These are phyloP conservation scores for Oncorhynchus masou DNA, from an alignment of 2,113 vertebrate species.

Conservation along the genomic window DNA sequence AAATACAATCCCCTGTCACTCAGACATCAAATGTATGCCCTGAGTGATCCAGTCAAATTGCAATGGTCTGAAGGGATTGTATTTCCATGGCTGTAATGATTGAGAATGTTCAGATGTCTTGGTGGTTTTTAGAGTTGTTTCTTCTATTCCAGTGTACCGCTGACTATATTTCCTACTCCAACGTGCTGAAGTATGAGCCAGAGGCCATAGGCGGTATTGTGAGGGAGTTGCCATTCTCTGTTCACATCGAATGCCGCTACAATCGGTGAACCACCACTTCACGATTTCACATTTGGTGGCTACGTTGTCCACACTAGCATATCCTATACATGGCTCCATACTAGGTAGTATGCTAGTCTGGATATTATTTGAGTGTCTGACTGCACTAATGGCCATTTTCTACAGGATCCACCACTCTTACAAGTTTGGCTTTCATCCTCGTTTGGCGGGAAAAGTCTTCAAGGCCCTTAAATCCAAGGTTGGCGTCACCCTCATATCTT, in stretches of 20 bases:
- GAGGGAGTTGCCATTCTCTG: constrained; percentile 52
- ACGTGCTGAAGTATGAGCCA: constrained; percentile 40
- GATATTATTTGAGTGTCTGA: not conserved
- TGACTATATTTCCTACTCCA: constrained; percentile 32
- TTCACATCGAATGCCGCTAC: constrained; percentile 56
- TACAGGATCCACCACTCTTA: constrained; percentile 58
- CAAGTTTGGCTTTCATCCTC: constrained; percentile 48
- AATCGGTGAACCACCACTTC: constrained; percentile 48
- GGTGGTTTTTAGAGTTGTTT: not conserved
- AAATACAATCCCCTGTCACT: too few species aligned
- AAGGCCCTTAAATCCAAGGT: constrained; percentile 24
- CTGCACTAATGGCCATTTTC: not conserved
- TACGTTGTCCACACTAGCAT: too few species aligned
- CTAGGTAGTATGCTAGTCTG: not conserved
- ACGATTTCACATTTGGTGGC: not conserved
- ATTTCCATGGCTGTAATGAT: too few species aligned
- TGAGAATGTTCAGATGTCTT: too few species aligned
- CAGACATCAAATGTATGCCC: too few species aligned
- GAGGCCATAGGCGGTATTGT: constrained; percentile 19
- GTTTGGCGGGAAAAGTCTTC: constrained; percentile 28
- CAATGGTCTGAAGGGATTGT: too few species aligned
- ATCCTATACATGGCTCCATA: too few species aligned
- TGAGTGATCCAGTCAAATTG: too few species aligned
- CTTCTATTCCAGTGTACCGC: constrained; percentile 39
- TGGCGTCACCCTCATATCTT: constrained; percentile 20